phyloP scores from a whole-genome alignment of 2,888 invertebrate species.

The Parapristionchus giblindavisi region DNA sequence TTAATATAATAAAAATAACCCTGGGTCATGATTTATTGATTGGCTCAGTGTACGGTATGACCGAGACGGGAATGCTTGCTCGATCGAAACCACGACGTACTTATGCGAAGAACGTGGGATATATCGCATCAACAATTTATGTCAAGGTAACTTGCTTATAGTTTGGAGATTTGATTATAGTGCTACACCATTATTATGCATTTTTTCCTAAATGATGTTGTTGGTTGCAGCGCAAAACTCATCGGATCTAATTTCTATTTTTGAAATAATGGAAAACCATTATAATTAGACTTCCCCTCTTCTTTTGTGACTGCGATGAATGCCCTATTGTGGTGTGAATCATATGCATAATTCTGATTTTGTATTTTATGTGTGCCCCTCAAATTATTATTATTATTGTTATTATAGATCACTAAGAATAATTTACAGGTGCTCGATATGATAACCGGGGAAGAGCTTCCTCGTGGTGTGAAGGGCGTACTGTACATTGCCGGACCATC shows the following conservation, averaged over 20 bases:
- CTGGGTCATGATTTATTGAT: background rate
- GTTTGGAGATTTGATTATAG: no score
- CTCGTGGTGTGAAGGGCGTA: slow-evolving; percentile 16
- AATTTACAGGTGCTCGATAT: slow-evolving; percentile 20
- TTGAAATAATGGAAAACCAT: no score
- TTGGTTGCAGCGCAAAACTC: no score
- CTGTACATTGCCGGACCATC: slow-evolving; percentile 22
- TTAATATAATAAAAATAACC: background rate
- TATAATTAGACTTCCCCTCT: background rate
- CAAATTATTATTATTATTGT: background rate
- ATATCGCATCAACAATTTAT: slow-evolving; percentile 9
- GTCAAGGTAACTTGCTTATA: no score
- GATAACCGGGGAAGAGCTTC: slow-evolving; percentile 20
- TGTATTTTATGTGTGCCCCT: background rate
- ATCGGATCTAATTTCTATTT: no score
- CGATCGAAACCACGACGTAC: slow-evolving; percentile 7
- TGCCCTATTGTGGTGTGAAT: no score
- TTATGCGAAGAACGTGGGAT: background rate
- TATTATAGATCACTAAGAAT: background rate
- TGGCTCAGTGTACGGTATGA: slow-evolving; percentile 30
- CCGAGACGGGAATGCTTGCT: slow-evolving; percentile 25
- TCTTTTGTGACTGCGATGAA: background rate
- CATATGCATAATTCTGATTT: no score
- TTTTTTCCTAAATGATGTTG: no score
- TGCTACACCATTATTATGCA: no score